Conservation (phyloP, 2,888 invertebrate species). For the Axea sp. region DNA sequence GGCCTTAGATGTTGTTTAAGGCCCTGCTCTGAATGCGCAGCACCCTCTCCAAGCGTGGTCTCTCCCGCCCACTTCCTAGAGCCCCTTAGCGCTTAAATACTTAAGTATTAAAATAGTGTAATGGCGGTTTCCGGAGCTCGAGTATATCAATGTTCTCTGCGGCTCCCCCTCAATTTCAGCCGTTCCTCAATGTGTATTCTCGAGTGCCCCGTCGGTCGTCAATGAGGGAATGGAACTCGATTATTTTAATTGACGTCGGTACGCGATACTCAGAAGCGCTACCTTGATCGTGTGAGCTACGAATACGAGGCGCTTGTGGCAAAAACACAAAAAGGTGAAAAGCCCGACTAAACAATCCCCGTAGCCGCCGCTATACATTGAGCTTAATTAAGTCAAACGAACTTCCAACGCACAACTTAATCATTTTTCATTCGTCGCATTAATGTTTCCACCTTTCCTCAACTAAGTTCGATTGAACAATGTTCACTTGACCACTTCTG, state of each 20-base stretch:
- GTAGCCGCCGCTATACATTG: conserved; percentile 5
- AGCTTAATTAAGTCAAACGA: conserved; percentile 24
- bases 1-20: conserved; percentile 60
- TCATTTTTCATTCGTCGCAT: too few species aligned
- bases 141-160: conserved; percentile 64
- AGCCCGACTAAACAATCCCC: conserved; percentile 7
- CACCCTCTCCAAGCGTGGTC: conserved; percentile 62
- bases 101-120: conserved; percentile 75
- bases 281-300: conserved; percentile 65
- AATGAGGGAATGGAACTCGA: conserved; percentile 71
- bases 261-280: conserved; percentile 70
- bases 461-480: too few species aligned
- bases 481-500: too few species aligned
- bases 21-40: conserved; percentile 59
- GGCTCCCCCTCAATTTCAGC: conserved; percentile 44
- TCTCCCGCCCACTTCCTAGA: conserved; percentile 74
- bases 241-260: conserved; percentile 73
- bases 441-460: too few species aligned
- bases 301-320: conserved; percentile 42
- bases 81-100: conserved; percentile 73
- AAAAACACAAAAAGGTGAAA: conserved; percentile 37
- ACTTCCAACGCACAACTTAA: not conserved
- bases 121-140: conserved; percentile 74
- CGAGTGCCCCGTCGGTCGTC: conserved; percentile 63
- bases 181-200: conserved; percentile 52